These are phyloP conservation scores for Gnathonemus echidnorhynchus DNA, from an alignment of 2,113 vertebrate genomes.

Conservation along the genomic window DNA sequence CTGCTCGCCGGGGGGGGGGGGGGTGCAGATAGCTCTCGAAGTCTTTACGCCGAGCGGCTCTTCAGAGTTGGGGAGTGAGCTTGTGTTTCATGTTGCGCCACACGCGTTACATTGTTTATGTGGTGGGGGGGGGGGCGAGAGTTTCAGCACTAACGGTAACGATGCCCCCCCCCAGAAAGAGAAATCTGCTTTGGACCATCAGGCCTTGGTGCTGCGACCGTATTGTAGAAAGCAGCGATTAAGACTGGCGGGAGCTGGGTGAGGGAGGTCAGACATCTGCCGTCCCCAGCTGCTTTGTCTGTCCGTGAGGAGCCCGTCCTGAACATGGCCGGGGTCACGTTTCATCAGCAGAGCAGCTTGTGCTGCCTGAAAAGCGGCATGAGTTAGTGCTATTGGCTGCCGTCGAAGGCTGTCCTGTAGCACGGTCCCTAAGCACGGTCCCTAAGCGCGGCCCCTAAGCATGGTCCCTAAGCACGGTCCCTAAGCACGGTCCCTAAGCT, in stretches of 20 bases:
- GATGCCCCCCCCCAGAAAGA: background rate
- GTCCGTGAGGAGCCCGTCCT: background rate
- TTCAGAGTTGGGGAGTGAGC: background rate
- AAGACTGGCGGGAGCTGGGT: background rate
- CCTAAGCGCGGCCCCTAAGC: background rate
- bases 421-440: accelerated
- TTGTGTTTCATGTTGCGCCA: background rate
- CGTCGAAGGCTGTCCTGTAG: background rate
- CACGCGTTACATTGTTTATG: background rate
- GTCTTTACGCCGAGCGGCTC: conserved; percentile 15
- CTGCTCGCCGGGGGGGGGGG: conserved; percentile 14
- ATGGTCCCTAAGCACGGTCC: background rate
- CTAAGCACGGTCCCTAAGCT: background rate
- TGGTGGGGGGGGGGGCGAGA: too few relatives aligned
- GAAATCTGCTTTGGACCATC: background rate
- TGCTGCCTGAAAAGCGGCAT: background rate
- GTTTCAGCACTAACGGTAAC: background rate
- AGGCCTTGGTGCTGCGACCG: background rate
- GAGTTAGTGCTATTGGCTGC: background rate
- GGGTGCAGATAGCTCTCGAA: background rate
- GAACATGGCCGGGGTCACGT: background rate
- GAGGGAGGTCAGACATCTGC: background rate
- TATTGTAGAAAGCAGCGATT: background rate
- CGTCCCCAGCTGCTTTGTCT: background rate
- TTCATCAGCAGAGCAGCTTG: background rate